Evolutionary conservation across 2,888 invertebrate genomes (phyloP).

Genomic region (Drosophila trichaetosa): DNA sequence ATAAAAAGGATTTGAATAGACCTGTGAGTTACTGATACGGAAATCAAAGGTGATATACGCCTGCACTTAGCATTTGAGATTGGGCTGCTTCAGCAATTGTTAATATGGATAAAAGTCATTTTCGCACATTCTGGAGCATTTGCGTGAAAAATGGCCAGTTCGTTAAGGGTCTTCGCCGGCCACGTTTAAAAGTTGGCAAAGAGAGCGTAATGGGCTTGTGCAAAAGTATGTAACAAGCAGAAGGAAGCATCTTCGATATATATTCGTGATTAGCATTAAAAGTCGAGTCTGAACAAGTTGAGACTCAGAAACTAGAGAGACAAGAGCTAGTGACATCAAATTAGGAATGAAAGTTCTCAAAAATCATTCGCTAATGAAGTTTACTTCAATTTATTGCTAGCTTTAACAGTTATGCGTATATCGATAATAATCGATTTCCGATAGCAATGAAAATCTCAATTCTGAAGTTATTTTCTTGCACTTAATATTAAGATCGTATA

Average conservation of each 20-base stretch:
- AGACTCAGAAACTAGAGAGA: not conserved
- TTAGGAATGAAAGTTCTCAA: too few relatives aligned
- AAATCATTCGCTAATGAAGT: too few relatives aligned
- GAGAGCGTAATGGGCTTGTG: not conserved
- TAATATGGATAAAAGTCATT: conserved; percentile 12
- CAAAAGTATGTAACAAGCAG: not conserved
- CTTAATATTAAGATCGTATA: not conserved
- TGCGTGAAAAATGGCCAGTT: not conserved
- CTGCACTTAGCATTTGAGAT: conserved; percentile 6
- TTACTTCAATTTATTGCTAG: not conserved
- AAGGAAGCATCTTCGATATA: not conserved
- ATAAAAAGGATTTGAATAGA: conserved; percentile 39
- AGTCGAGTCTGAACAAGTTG: not conserved
- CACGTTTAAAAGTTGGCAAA: not conserved
- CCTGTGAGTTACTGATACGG: not conserved
- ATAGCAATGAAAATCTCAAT: not conserved
- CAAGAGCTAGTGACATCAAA: too few relatives aligned
- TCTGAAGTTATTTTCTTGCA: not conserved
- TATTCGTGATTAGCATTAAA: not conserved
- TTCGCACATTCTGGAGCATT: conserved; percentile 11
- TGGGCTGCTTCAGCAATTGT: not conserved
- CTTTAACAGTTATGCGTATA: rapidly evolving
- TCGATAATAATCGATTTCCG: not conserved
- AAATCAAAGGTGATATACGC: conserved; percentile 27
- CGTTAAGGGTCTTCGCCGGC: not conserved